Evolutionary conservation across 2,888 invertebrate species (phyloP), one percentile per base, ranked within the genome.

Genomic region (Meta bourneti): DNA sequence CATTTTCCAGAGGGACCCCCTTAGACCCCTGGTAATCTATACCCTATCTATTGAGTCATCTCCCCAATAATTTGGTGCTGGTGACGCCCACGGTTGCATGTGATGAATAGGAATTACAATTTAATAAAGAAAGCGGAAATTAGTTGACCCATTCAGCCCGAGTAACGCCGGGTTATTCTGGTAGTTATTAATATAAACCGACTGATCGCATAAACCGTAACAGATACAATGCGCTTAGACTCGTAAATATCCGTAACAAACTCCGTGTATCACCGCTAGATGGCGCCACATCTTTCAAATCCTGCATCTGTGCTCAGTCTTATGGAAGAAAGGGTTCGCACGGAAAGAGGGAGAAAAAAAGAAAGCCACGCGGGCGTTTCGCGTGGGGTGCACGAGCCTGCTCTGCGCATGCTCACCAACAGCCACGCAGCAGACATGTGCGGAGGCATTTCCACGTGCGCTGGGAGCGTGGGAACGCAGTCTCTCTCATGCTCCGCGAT

Each of bases 301-400:
- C n/a, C 1, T 9, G 16, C 9, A 61, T 11, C 13, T 61, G 61
- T 9, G 13, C 61, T 61, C 61, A 11, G 11, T 9, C 16, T 6
- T 9, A 61, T 4, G 34, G 34, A 34, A 34, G 34, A 61, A 61
- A 61, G 61, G 13, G 16, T 11, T 11, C 61, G 77, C 34, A 48
- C 48, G 20, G 11, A 16, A 11, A 13, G 77, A 48, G 13, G 9
- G 34, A 49, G 34, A 49, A 49, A 77, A 7, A 1, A 13, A 16
- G 51, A 9, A 16, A 19, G 71, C 48, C 71, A 72, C 90, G 85
- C 80, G 81, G 80, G 90, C 72, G 80, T 90, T 85, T 79, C 90
- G 90, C 90, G 90, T 85, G 90, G 90, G 90, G 90, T 90, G 90
- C 90, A 90, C 90, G 90, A 83, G 90, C 70, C 83, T 54, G 51